Base-by-base conservation (phyloP, 1,140 invertebrate genomes). In the Brachionus rubens region DNA sequence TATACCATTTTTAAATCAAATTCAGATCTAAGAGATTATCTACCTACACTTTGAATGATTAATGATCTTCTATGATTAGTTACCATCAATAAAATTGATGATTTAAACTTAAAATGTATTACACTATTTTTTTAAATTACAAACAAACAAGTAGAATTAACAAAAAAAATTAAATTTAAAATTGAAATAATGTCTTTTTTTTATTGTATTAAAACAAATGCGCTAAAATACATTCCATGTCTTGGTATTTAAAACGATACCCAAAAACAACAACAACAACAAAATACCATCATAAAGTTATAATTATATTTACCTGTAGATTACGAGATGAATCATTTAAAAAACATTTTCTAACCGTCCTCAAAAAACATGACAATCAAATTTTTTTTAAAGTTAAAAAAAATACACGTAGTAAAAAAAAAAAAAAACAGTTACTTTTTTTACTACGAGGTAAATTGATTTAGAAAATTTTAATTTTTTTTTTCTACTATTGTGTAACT, bases 121-220 rank as follows among this genome's bases (percentile, higher is more conserved):
- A n/a, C n/a, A n/a, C n/a, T n/a, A n/a, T n/a, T n/a, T n/a, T n/a
- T n/a, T n/a, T n/a, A n/a, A n/a, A n/a, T n/a, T n/a, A n/a, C n/a
- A n/a, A n/a, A n/a, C 33, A 54, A 54, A 54, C 52, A 54, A 54
- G 52, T 54, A 28, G 52, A 54, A 54, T n/a, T n/a, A n/a, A n/a
- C n/a, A n/a, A n/a, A n/a, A n/a, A n/a, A n/a, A n/a, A n/a, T n/a
- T n/a, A n/a, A n/a, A n/a, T n/a, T n/a, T n/a, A n/a, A n/a, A n/a
- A n/a, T n/a, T n/a, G n/a, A n/a, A n/a, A n/a, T 59, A 59, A 59
- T 59, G 54, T 59, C 54, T n/a, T n/a, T 59, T 33, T 59, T 59
- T 59, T 59, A 59, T 59, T n/a, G n/a, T n/a, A n/a, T n/a, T n/a
- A n/a, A n/a, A n/a, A n/a, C n/a, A n/a, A n/a, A n/a, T n/a, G n/a